Base-by-base conservation (phyloP, 2,888 invertebrate genomes). In the Schizotus pectinicornis region DNA sequence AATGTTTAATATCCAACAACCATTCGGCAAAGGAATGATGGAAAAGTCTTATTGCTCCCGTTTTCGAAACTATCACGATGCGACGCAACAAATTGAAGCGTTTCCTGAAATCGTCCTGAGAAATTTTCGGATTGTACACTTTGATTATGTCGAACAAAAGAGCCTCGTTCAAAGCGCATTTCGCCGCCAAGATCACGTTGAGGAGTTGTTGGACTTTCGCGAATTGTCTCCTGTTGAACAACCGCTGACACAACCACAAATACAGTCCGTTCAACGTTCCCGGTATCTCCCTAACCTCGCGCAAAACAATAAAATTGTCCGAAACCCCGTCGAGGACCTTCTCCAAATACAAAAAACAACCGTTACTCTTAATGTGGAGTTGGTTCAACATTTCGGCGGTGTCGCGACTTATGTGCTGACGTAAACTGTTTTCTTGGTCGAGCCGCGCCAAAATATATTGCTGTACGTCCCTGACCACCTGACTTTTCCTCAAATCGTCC, bases 1-100 rank as follows among this genome's bases (percentile, higher is more conserved):
- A 96, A 75, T 98, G 96, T 79, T 98, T 98, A n/a, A 98, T 96
- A 78, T 98, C 98, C 50, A 94, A 81, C 66, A 98, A 81, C 98
- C 98, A 98, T 75, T 92, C 91, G 14, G 95, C 92, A 79, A 97
- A 97, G 59, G 95, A 95, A 76, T 94, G 94, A 79, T 98, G 97
- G 81, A 97, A 96, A 41, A 96, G 84, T 47, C 88, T 84, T 58
- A 90, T 81, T 55, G 84, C 83, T 1, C 88, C 86, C 1, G 83
- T 84, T 1, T 82, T 77, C 6, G 85, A 84, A 34, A 88, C 85
- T 71, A 88, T 79, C 9, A 84, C 69, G 22, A 85, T 81, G 50
- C 85, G 86, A 49, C 89, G 84, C 67, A 95, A 81, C 8, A 94
- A 79, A 71, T 90, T 88, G 64, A 93, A 82, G 1, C 94, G 82